Conservation (phyloP, 2,113 vertebrate species). For the Sinocyclocheilus rhinocerous region DNA sequence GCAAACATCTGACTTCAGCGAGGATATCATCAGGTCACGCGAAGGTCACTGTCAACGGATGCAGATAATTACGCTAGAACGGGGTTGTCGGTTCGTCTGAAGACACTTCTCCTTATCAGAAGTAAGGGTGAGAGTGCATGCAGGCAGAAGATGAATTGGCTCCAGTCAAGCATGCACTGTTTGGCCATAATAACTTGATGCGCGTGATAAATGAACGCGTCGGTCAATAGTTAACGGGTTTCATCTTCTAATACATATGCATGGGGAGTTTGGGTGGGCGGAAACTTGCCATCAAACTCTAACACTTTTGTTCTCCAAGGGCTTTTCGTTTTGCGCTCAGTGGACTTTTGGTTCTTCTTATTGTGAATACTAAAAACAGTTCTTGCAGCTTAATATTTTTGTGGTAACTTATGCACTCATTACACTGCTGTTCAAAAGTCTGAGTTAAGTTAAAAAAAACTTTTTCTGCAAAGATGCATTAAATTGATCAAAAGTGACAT, state of each 20-base stretch:
- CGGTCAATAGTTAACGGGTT: conserved; percentile 51
- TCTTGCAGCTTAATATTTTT: neutral
- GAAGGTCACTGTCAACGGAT: conserved; percentile 42
- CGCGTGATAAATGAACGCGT: conserved; percentile 52
- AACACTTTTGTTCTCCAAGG: conserved; percentile 27
- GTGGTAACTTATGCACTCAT: neutral
- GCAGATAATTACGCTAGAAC: conserved; percentile 46
- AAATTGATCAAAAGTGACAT: too few species aligned
- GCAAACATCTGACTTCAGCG: conserved; percentile 29
- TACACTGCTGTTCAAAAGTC: neutral
- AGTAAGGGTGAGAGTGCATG: conserved; percentile 36
- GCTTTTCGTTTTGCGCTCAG: neutral
- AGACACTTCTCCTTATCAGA: conserved; percentile 55
- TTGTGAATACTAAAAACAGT: neutral
- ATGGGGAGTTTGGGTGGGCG: conserved; percentile 42
- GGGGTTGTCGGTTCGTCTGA: conserved; percentile 24
- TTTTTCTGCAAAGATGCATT: too few species aligned
- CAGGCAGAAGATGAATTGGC: conserved; percentile 53
- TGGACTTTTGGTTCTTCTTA: conserved; percentile 3
- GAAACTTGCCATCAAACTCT: conserved; percentile 1
- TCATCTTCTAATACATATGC: conserved; percentile 56
- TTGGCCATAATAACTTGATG: conserved; percentile 55
- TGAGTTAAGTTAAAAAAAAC: neutral
- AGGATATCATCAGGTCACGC: conserved; percentile 22
- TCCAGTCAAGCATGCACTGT: conserved; percentile 58